phyloP scores from a whole-genome alignment of 2,888 invertebrate genomes.

The Melanotus villosus region DNA sequence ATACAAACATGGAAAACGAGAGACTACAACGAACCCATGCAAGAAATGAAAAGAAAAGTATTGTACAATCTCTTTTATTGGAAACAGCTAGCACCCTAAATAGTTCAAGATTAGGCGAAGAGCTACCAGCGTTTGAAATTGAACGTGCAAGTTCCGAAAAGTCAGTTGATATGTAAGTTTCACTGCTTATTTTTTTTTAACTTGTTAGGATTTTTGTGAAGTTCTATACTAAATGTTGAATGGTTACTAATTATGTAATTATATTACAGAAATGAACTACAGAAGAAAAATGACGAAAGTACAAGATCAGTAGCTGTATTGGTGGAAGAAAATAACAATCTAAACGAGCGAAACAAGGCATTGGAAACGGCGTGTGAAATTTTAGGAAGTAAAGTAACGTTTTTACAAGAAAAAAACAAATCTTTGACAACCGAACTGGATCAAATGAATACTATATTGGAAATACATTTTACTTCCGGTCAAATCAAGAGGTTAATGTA shows the following conservation, averaged over 20 bases:
- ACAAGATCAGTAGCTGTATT: neutral
- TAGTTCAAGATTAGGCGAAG: neutral
- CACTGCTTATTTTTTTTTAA: neutral
- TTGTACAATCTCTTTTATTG: neutral
- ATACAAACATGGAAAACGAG: neutral
- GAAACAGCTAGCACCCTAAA: neutral
- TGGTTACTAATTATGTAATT: neutral
- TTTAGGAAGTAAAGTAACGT: constrained; percentile 11
- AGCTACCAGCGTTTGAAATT: neutral
- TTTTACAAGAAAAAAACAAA: constrained; percentile 6
- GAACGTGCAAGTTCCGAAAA: neutral
- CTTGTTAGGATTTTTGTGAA: neutral
- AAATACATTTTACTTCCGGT: constrained; percentile 7
- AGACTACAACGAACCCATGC: neutral
- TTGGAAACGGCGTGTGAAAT: neutral
- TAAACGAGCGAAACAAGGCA: neutral
- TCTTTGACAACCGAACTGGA: neutral
- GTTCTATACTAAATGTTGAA: neutral
- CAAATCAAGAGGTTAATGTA: neutral
- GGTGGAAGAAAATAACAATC: constrained; percentile 2
- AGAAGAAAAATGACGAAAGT: neutral
- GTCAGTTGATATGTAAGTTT: neutral
- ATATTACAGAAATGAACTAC: constrained; percentile 1
- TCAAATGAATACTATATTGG: constrained; percentile 4
- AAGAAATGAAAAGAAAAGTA: too few species aligned